A percentile compares a stretch with the other conserved stretches of the same genome.
phyloP scores from a whole-genome alignment of 2,797 vertebrate genomes.

The Gastrophryne carolinensis region DNA sequence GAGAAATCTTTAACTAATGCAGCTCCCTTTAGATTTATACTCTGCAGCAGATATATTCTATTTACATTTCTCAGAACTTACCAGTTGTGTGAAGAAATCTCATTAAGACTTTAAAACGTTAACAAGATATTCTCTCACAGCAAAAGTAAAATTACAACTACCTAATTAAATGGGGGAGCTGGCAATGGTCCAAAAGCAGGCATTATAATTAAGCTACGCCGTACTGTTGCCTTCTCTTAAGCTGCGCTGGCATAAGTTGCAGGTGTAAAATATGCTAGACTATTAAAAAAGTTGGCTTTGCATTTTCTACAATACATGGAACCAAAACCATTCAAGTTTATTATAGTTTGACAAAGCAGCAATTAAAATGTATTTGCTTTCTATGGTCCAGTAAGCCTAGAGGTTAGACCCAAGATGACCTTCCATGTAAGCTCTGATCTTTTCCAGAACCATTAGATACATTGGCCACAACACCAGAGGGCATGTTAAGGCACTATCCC shows the following conservation, averaged over 20 bases:
- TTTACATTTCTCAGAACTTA: constrained; percentile 55
- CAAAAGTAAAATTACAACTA: constrained; percentile 38
- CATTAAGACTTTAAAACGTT: constrained; percentile 39
- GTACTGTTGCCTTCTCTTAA: constrained; percentile 20
- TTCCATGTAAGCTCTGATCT: no score
- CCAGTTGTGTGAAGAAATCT: constrained; percentile 56
- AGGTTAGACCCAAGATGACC: no score
- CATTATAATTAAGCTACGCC: constrained; percentile 3
- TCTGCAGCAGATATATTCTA: constrained; percentile 49
- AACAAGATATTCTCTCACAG: constrained; percentile 37
- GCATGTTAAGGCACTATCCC: no score
- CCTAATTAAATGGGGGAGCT: constrained; percentile 44
- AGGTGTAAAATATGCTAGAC: background rate
- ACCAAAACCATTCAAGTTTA: no score
- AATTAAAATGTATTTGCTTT: no score
- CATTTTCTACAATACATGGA: background rate
- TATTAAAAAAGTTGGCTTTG: background rate
- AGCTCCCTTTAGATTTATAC: constrained; percentile 54
- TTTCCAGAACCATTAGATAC: no score
- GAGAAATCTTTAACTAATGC: constrained; percentile 54
- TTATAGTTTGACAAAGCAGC: no score
- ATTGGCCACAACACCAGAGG: no score
- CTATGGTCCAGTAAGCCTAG: no score
- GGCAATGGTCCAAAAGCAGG: constrained; percentile 7
- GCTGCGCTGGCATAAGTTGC: background rate